Percentiles rank a stretch among this genome's conserved stretches.
Evolutionary conservation across 2,888 invertebrate genomes (phyloP).

Genomic region (Isoperla grammatica): DNA sequence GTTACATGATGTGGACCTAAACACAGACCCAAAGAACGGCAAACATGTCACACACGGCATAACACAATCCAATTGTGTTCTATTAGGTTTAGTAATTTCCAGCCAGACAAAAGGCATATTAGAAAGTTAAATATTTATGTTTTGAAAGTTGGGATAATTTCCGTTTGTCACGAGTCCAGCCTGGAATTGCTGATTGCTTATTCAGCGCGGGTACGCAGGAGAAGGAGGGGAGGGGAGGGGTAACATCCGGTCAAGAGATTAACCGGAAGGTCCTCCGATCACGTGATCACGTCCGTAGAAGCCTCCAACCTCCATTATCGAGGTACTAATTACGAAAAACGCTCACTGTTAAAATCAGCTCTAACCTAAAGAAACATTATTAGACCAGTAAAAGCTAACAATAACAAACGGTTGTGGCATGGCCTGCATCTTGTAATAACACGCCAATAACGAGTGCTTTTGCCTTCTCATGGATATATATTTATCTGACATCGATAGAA

Average conservation of each 20-base stretch:
- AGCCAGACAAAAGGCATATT: background rate
- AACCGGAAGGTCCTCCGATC: slow-evolving; percentile 13
- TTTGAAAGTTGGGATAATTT: slow-evolving; percentile 9
- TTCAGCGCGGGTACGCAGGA: background rate
- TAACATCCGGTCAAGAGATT: slow-evolving; percentile 16
- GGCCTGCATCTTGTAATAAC: too few relatives aligned
- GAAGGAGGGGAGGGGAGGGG: background rate
- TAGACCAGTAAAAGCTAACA: too few relatives aligned
- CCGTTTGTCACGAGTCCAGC: background rate
- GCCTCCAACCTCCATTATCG: slow-evolving; percentile 4
- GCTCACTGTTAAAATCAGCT: background rate
- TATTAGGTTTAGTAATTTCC: background rate
- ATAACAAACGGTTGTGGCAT: too few relatives aligned
- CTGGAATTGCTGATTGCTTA: slow-evolving; percentile 1
- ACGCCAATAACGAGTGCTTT: too few relatives aligned
- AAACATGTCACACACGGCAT: too few relatives aligned
- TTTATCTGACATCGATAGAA: too few relatives aligned
- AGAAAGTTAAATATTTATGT: background rate
- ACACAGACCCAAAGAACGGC: too few relatives aligned
- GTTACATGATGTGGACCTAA: too few relatives aligned
- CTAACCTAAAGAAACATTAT: too few relatives aligned
- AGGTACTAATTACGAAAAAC: slow-evolving; percentile 5
- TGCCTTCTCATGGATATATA: too few relatives aligned
- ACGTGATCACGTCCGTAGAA: slow-evolving; percentile 1
- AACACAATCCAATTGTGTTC: too few relatives aligned